Conservation (phyloP, 2,113 vertebrate species). For the Campylomormyrus numenius region DNA sequence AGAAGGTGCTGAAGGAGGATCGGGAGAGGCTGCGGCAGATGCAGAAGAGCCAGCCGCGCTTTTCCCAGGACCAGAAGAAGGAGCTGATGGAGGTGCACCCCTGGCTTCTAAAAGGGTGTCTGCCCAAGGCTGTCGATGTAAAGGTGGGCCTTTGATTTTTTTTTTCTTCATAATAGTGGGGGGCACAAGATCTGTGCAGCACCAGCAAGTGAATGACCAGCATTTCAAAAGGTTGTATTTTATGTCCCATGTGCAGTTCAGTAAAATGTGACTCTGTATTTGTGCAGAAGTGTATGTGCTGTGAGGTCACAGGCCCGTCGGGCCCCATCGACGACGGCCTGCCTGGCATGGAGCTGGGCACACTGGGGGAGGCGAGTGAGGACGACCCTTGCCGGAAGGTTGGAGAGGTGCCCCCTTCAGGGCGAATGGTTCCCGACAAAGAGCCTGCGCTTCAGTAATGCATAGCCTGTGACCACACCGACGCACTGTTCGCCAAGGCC, state of each 20-base stretch:
- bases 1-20: conserved; percentile 76
- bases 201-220: neutral
- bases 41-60: conserved; percentile 80
- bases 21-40: conserved; percentile 72
- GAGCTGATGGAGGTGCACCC: conserved; percentile 81
- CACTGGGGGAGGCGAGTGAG: conserved; percentile 54
- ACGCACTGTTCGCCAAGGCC: neutral
- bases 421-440: conserved; percentile 21
- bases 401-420: conserved; percentile 41
- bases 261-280: conserved; percentile 55
- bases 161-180: neutral
- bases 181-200: neutral
- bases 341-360: conserved; percentile 66
- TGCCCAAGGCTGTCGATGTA: conserved; percentile 71
- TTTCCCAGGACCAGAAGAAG: conserved; percentile 73
- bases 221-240: neutral
- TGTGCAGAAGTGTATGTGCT: conserved; percentile 78
- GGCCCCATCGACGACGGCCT: conserved; percentile 57
- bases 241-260: neutral
- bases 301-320: conserved; percentile 55
- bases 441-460: conserved; percentile 32
- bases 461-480: neutral
- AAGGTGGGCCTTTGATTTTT: conserved; percentile 54
- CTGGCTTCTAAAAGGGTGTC: conserved; percentile 74
- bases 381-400: conserved; percentile 41